A percentile compares a stretch with the other conserved stretches of the same genome.
These are phyloP conservation scores for Pollenia angustigena DNA, from an alignment of 2,888 invertebrate species.

Conservation along the genomic window DNA sequence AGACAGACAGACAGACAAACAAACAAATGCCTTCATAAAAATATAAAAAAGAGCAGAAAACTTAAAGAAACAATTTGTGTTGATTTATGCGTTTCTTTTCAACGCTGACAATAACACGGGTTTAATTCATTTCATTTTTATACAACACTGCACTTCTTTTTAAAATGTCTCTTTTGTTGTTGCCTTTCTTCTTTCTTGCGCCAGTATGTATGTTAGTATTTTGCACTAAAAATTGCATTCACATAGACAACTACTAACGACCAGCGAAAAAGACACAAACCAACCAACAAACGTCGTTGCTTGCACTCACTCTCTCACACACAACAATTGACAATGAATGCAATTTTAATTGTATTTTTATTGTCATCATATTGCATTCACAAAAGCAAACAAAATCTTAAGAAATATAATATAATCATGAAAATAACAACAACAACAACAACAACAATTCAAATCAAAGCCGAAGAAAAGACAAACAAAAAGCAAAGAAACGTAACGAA, in stretches of 20 bases:
- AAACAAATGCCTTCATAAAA: slow-evolving; percentile 29
- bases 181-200: slow-evolving; percentile 6
- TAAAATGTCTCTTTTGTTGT: slow-evolving; percentile 9
- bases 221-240: slow-evolving; percentile 39
- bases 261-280: slow-evolving; percentile 20
- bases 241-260: slow-evolving; percentile 42
- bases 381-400: slow-evolving; percentile 31
- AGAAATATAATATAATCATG: slow-evolving; percentile 53
- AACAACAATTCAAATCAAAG: slow-evolving; percentile 41
- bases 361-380: slow-evolving; percentile 66
- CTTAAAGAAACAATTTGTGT: slow-evolving; percentile 62
- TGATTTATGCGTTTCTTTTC: slow-evolving; percentile 69
- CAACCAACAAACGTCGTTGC: no score
- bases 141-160: slow-evolving; percentile 48
- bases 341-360: slow-evolving; percentile 73
- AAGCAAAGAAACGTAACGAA: slow-evolving; percentile 16
- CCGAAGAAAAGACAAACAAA: not conserved
- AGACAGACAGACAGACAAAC: slow-evolving; percentile 11
- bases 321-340: slow-evolving; percentile 66
- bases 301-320: not conserved
- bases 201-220: slow-evolving; percentile 22
- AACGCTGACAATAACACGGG: slow-evolving; percentile 61
- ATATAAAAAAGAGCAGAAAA: slow-evolving; percentile 22
- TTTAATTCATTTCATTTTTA: slow-evolving; percentile 58
- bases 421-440: slow-evolving; percentile 32